Evolutionary conservation across 2,888 invertebrate genomes (phyloP).

Genomic region (Megamerina dolium): DNA sequence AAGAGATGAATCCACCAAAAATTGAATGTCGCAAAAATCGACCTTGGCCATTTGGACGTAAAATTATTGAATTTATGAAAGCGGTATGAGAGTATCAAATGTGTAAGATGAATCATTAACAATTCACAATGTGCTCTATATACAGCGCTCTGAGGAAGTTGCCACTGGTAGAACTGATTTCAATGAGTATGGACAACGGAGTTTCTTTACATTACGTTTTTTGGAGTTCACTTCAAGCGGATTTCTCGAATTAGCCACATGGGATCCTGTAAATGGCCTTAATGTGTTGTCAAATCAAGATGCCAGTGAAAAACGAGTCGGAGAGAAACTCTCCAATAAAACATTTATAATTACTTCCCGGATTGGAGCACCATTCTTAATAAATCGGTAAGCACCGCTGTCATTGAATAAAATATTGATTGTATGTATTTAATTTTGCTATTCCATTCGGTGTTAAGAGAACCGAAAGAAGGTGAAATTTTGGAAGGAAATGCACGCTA

Average conservation of each 20-base stretch:
- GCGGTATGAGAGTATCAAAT: constrained; percentile 47
- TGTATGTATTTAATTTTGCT: background rate
- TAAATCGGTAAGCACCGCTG: constrained; percentile 49
- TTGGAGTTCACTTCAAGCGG: constrained; percentile 58
- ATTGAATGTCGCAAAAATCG: constrained; percentile 47
- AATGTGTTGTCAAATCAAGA: constrained; percentile 53
- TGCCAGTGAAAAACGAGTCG: constrained; percentile 54
- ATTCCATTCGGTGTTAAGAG: constrained; percentile 21
- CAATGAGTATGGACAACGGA: constrained; percentile 59
- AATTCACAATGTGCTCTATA: constrained; percentile 6
- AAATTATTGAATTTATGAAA: constrained; percentile 62
- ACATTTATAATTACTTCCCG: constrained; percentile 66
- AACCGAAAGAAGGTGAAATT: constrained; percentile 54
- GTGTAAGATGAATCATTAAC: constrained; percentile 8
- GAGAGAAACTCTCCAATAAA: constrained; percentile 55
- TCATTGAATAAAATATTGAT: background rate
- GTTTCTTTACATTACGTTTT: constrained; percentile 61
- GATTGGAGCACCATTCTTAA: constrained; percentile 67
- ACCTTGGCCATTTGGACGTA: constrained; percentile 57
- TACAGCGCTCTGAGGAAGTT: constrained; percentile 40
- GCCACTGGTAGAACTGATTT: constrained; percentile 46
- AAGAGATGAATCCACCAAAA: constrained; percentile 36
- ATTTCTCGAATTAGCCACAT: constrained; percentile 53
- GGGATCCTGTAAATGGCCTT: constrained; percentile 46
- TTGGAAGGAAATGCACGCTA: constrained; percentile 69